phyloP scores from a whole-genome alignment of 2,888 invertebrate species.

The Caenorhabditis sp. region DNA sequence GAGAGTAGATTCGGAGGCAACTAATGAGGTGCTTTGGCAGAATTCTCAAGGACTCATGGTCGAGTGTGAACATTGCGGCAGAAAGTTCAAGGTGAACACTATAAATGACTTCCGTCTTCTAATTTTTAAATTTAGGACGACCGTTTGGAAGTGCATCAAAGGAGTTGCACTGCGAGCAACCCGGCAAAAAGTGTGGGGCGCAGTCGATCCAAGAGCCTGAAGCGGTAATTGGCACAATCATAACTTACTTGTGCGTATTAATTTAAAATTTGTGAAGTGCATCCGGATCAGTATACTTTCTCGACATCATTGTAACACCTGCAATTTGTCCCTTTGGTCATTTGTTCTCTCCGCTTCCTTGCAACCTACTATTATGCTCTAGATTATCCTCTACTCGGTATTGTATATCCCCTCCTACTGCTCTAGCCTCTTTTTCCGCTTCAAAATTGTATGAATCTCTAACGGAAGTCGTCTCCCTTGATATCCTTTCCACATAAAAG shows the following conservation, averaged over 20 bases:
- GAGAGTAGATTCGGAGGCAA: constrained; percentile 76
- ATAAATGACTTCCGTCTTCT: background rate
- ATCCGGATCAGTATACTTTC: constrained; percentile 47
- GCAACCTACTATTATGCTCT: constrained; percentile 28
- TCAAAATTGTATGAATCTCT: constrained; percentile 44
- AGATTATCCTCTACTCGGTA: constrained; percentile 32
- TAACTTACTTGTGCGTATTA: background rate
- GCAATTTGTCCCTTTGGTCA: constrained; percentile 9
- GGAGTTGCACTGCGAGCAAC: constrained; percentile 82
- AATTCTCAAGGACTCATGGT: constrained; percentile 81
- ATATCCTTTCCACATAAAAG: constrained; percentile 45
- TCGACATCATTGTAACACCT: constrained; percentile 35
- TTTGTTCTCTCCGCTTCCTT: background rate
- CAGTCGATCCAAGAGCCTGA: constrained; percentile 46
- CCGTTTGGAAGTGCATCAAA: constrained; percentile 83
- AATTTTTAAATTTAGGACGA: constrained; percentile 81
- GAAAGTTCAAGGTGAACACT: constrained; percentile 82
- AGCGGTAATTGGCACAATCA: constrained; percentile 13
- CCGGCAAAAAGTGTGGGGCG: constrained; percentile 69
- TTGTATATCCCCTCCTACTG: constrained; percentile 27
- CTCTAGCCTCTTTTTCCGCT: constrained; percentile 1
- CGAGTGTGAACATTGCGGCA: constrained; percentile 84
- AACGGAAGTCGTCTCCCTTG: constrained; percentile 25
- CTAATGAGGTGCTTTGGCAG: constrained; percentile 83
- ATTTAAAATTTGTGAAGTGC: constrained; percentile 19